Evolutionary conservation across 2,888 invertebrate genomes (phyloP), one percentile per base, ranked within the genome.

Genomic region (Drosophila prolongata): DNA sequence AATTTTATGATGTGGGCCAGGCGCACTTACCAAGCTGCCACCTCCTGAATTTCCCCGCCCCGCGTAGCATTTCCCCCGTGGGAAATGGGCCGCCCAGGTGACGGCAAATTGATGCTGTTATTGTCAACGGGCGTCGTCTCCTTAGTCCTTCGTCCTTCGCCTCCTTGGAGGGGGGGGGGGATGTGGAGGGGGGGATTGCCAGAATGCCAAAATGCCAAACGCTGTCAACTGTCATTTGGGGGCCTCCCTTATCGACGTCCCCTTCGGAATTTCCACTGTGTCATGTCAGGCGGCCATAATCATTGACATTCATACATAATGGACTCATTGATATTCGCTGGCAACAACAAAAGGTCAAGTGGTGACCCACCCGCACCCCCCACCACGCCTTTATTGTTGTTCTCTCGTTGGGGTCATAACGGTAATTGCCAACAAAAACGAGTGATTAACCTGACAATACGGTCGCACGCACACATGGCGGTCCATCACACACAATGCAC

Each of bases 371-470:
- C 14, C 38, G n/a, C 2, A 6, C 14, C 2, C 4, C 6, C 40
- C 11, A 1, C 9, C 6, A 19, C 6, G 30, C 16, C 47, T 70
- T 79, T 86, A 64, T 76, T 81, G 77, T 75, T 80, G 65, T 68
- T 56, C 61, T 55, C 68, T 66, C 47, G 52, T 66, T 75, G 75
- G 78, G 76, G 78, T 77, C 75, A 78, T 80, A 84, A 82, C 73
- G 67, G 87, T 89, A 88, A 89, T 89, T 89, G 88, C 74, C 78
- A 81, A 81, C 81, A 88, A 89, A 89, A 89, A 86, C 90, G 89
- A 89, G 90, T 89, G 90, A 88, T 85, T 84, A 83, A 85, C 77
- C 77, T 87, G 77, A 85, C 82, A 89, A 78, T 73, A 59, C 59
- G 55, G 56, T 61, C 57, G 46, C 74, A 74, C 69, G 59, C 68